phyloP scores from a whole-genome alignment of 2,888 invertebrate genomes.

The Drosophila suboccidentalis region DNA sequence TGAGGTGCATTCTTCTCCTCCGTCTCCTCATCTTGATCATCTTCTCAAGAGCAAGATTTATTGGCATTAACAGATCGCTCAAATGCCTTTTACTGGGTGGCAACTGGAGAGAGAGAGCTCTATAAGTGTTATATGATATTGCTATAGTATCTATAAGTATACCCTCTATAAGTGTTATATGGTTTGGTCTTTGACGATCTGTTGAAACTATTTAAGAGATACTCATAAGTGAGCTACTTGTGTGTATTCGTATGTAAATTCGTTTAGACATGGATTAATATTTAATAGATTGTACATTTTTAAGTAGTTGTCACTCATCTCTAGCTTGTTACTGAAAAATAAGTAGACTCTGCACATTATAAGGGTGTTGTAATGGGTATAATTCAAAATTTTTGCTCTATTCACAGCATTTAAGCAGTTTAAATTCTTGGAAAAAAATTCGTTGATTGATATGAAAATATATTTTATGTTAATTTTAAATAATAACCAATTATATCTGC shows the following conservation, averaged over 20 bases:
- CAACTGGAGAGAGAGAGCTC: constrained; percentile 60
- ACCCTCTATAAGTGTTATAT: constrained; percentile 6
- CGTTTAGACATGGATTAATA: background rate
- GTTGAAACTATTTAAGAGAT: constrained; percentile 10
- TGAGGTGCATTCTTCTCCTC: constrained; percentile 60
- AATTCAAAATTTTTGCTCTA: background rate
- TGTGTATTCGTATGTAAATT: constrained; percentile 4
- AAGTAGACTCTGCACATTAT: background rate
- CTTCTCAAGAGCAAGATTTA: constrained; percentile 72
- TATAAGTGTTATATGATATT: constrained; percentile 14
- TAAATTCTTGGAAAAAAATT: no score
- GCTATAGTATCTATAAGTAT: constrained; percentile 3
- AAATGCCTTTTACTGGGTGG: constrained; percentile 77
- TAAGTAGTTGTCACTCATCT: constrained; percentile 5
- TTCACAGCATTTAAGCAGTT: no score
- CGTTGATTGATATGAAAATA: no score
- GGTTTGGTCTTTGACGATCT: background rate
- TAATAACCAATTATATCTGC: no score
- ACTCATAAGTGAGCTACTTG: constrained; percentile 11
- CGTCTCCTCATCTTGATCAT: constrained; percentile 8
- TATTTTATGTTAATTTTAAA: no score
- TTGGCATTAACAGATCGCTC: constrained; percentile 76
- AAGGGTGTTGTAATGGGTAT: background rate
- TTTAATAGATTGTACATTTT: background rate
- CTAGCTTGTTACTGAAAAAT: background rate